Evolutionary conservation across 2,797 vertebrate species (phyloP).

Genomic region (Ceyx erithaca): DNA sequence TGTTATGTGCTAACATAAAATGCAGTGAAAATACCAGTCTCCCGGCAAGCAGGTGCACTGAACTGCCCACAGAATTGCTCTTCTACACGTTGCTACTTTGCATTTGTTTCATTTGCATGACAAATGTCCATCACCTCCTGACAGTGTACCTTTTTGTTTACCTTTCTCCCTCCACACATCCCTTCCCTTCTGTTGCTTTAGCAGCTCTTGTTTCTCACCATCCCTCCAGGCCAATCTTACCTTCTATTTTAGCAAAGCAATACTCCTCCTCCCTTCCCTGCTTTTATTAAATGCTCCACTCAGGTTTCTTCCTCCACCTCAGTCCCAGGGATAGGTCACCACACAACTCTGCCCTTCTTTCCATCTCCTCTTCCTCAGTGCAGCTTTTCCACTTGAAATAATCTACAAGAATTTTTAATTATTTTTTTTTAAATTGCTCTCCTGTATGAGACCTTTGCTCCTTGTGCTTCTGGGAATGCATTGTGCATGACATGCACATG

Average conservation of each 20-base stretch:
- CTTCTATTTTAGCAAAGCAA: neutral
- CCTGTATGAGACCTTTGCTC: neutral
- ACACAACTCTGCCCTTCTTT: neutral
- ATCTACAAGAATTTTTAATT: neutral
- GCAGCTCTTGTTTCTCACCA: neutral
- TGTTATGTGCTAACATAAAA: neutral
- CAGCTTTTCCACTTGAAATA: neutral
- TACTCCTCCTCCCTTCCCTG: neutral
- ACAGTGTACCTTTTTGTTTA: neutral
- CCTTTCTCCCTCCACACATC: neutral
- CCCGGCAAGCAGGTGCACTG: neutral
- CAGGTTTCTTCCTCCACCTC: rapidly evolving
- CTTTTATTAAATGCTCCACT: neutral
- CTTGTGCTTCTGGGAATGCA: neutral
- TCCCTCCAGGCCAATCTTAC: neutral
- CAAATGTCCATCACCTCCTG: neutral
- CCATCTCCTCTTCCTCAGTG: neutral
- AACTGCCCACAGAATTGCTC: neutral
- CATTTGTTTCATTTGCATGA: neutral
- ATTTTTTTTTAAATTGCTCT: neutral
- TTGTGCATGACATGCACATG: rapidly evolving
- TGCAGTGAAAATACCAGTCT: neutral
- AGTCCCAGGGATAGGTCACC: neutral
- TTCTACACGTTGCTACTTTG: neutral
- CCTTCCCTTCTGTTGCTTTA: neutral